These are phyloP conservation scores for Sinohyriopsis cumingii DNA, from an alignment of 2,888 invertebrate genomes.

Conservation along the genomic window DNA sequence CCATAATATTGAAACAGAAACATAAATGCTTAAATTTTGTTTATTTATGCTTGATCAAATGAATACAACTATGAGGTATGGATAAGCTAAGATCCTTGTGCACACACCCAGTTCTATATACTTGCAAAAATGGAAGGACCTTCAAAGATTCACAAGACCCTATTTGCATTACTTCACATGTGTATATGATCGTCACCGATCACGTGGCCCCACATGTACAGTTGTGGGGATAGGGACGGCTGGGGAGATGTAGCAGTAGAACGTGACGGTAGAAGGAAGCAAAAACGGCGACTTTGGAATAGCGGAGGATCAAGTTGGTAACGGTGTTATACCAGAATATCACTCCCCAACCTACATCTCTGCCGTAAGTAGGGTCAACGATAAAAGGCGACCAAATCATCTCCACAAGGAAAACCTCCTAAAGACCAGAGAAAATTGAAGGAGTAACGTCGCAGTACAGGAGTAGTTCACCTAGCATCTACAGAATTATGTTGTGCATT, in stretches of 20 bases:
- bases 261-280: constrained; percentile 30
- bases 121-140: no score
- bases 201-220: constrained; percentile 65
- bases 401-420: constrained; percentile 75
- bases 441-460: constrained; percentile 77
- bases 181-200: constrained; percentile 65
- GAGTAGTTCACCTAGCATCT: constrained; percentile 77
- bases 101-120: no score
- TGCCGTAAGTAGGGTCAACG: constrained; percentile 65
- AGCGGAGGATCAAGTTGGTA: constrained; percentile 28
- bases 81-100: no score
- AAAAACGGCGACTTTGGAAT: neutral
- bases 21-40: no score
- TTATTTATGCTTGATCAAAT: no score
- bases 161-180: no score
- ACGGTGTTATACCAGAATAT: constrained; percentile 44
- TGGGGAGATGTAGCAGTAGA: constrained; percentile 22
- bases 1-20: no score
- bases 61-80: no score
- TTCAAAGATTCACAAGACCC: no score
- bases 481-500: constrained; percentile 74
- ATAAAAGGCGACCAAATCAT: constrained; percentile 74
- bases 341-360: constrained; percentile 72
- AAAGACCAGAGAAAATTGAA: constrained; percentile 77
- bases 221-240: constrained; percentile 36